These are phyloP conservation scores for Acanthococcus lagerstroemiae DNA, from an alignment of 2,888 invertebrate genomes.

Conservation along the genomic window DNA sequence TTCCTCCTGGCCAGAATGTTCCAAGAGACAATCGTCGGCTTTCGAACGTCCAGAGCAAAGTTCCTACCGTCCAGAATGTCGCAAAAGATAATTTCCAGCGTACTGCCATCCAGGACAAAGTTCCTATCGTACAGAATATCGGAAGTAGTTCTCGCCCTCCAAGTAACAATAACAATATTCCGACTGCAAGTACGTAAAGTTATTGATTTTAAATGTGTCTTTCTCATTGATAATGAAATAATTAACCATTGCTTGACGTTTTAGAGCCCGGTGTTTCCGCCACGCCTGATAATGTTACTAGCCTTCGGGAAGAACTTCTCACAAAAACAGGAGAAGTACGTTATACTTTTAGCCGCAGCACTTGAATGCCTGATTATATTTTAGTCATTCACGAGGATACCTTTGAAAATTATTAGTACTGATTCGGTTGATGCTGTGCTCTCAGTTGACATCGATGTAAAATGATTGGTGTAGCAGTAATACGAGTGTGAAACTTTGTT, in stretches of 20 bases:
- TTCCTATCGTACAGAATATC: no score
- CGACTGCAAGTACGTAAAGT: background rate
- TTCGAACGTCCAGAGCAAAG: no score
- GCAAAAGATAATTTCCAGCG: no score
- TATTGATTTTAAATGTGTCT: background rate
- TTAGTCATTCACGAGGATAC: background rate
- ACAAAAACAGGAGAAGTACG: slow-evolving; percentile 20
- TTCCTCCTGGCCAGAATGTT: no score
- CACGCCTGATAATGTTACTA: background rate
- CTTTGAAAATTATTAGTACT: background rate
- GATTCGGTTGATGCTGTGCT: no score
- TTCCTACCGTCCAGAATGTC: no score
- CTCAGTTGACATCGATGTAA: no score
- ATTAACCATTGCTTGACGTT: background rate
- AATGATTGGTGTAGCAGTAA: no score
- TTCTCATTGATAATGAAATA: background rate
- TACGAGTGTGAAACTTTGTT: no score
- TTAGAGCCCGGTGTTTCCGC: background rate
- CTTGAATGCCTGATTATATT: no score
- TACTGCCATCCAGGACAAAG: no score
- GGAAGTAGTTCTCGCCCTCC: background rate
- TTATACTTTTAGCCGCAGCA: background rate
- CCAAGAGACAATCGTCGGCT: no score
- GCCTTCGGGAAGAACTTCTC: background rate
- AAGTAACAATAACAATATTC: background rate